A percentile compares a stretch with the other conserved stretches of the same genome.
Conservation (phyloP, 1,140 invertebrate genomes). For the Diorhabda sublineata region DNA sequence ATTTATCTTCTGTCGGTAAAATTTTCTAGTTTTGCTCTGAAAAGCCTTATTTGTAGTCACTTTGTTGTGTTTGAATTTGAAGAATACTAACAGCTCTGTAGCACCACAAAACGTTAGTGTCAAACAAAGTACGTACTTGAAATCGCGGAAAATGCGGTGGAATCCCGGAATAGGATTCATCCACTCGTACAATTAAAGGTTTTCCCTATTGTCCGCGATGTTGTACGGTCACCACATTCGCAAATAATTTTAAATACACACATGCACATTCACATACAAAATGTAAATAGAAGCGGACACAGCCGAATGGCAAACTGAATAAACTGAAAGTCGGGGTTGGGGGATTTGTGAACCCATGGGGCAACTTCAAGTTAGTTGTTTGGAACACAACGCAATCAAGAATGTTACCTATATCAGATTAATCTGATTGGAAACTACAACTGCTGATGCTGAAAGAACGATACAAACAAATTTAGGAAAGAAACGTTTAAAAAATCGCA, state of each 20-base stretch:
- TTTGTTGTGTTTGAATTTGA: no score
- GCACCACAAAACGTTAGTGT: no score
- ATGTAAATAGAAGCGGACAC: conserved; percentile 4
- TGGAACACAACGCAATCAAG: background rate
- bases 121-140: background rate
- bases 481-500: no score
- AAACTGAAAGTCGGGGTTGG: conserved; percentile 4
- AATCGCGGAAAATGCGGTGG: conserved; percentile 11
- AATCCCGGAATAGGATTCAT: conserved; percentile 7
- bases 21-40: no score
- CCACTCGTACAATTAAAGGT: conserved; percentile 12
- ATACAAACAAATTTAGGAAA: no score
- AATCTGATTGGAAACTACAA: no score
- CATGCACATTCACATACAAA: conserved; percentile 6
- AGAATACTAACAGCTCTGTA: no score
- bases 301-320: conserved; percentile 14
- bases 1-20: no score
- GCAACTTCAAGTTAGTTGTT: background rate
- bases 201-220: conserved; percentile 9
- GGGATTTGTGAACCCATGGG: background rate
- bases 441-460: no score
- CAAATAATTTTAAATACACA: conserved; percentile 12
- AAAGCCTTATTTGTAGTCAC: no score
- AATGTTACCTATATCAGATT: no score
- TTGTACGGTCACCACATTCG: conserved; percentile 8